phyloP scores from a whole-genome alignment of 2,797 vertebrate genomes.

The Microchirus variegatus region DNA sequence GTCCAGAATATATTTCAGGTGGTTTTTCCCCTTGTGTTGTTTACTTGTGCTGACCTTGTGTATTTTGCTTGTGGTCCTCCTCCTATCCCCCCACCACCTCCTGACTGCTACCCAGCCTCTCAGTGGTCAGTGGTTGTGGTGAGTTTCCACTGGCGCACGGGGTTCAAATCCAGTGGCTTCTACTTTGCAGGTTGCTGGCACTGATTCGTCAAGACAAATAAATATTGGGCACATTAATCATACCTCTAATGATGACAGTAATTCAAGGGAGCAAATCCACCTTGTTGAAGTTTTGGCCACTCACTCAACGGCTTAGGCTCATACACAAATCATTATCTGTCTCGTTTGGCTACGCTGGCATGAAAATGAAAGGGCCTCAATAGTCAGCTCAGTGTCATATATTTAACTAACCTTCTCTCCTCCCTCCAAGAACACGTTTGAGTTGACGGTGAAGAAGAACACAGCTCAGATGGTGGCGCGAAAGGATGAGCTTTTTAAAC shows the following conservation, averaged over 20 bases:
- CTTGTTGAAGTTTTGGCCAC: slow-evolving; percentile 24
- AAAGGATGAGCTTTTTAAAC: slow-evolving; percentile 73
- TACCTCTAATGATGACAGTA: slow-evolving; percentile 60
- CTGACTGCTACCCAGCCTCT: slow-evolving; percentile 72
- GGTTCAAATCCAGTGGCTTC: slow-evolving; percentile 70
- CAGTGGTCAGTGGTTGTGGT: slow-evolving; percentile 76
- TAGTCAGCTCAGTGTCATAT: neutral
- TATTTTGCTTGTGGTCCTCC: slow-evolving; percentile 79
- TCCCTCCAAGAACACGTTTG: slow-evolving; percentile 79
- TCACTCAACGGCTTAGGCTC: slow-evolving; percentile 35
- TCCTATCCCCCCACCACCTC: slow-evolving; percentile 60
- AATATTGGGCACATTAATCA: slow-evolving; percentile 64
- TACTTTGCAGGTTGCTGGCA: slow-evolving; percentile 52
- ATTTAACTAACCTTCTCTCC: slow-evolving; percentile 13
- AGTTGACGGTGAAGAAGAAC: slow-evolving; percentile 82
- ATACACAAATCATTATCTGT: slow-evolving; percentile 37
- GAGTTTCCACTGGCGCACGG: slow-evolving; percentile 76
- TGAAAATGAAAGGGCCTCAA: slow-evolving; percentile 18
- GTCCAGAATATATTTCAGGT: slow-evolving; percentile 71
- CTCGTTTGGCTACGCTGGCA: slow-evolving; percentile 12
- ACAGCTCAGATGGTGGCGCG: slow-evolving; percentile 77
- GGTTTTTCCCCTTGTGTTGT: slow-evolving; percentile 72
- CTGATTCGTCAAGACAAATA: slow-evolving; percentile 65
- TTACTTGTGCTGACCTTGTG: slow-evolving; percentile 80
- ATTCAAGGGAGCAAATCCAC: slow-evolving; percentile 47